A percentile compares a stretch with the other conserved stretches of the same genome.
Conservation (phyloP, 1,140 invertebrate genomes). For the Leptopilina boulardi region DNA sequence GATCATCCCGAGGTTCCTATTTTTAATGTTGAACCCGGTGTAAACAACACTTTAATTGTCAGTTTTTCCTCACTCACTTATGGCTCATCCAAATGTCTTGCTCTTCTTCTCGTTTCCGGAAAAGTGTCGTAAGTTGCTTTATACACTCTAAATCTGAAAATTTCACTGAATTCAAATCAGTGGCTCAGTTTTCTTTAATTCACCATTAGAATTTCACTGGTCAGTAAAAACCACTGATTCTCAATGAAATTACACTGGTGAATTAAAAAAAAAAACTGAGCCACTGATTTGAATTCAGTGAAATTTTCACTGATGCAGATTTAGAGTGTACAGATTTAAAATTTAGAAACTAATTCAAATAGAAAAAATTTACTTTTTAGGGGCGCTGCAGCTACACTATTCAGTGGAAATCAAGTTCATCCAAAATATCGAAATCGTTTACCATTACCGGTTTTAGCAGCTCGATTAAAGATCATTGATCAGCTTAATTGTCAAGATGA, state of each 20-base stretch:
- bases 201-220: too few relatives aligned
- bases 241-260: too few relatives aligned
- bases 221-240: too few relatives aligned
- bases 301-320: too few relatives aligned
- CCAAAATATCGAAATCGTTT: conserved; percentile 69
- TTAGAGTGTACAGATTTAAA: too few relatives aligned
- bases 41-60: conserved; percentile 67
- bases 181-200: too few relatives aligned
- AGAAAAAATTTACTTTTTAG: conserved; percentile 42
- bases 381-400: conserved; percentile 63
- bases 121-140: conserved; percentile 69
- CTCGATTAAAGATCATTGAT: conserved; percentile 60
- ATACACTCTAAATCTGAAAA: conserved; percentile 13
- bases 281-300: too few relatives aligned
- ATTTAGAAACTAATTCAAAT: conserved; percentile 26
- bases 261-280: too few relatives aligned
- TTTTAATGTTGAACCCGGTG: conserved; percentile 66
- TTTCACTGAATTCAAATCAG: too few relatives aligned
- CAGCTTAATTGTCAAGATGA: conserved; percentile 42
- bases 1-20: conserved; percentile 73
- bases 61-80: conserved; percentile 62
- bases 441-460: conserved; percentile 67
- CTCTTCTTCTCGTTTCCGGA: conserved; percentile 67
- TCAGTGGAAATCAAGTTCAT: conserved; percentile 68
- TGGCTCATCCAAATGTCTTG: conserved; percentile 68